Base-by-base conservation (phyloP, 2,797 vertebrate species). In the Erithacus rubecula region DNA sequence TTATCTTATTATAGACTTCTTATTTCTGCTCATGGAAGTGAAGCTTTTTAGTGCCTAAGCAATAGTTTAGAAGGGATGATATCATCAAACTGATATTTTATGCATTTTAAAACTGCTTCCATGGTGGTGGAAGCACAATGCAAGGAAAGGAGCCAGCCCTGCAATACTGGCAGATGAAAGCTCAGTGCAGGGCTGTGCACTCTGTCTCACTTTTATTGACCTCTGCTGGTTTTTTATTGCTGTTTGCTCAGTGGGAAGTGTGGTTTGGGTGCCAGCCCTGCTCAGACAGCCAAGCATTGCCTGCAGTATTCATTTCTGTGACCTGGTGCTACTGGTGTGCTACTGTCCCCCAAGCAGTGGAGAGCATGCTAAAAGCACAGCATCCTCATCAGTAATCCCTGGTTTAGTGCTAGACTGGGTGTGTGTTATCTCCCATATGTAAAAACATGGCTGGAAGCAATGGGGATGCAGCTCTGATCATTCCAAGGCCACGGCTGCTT, bases 181-280 rank as follows among this genome's bases (percentile, higher is more conserved):
- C 46, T 88, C 60, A 55, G 46, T 7, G 3, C 32, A 55, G 59
- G 59, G 32, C 36, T 58, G 5, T 22, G 37, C 24, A 12, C 14
- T 60, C 39, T 30, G 34, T 59, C 63, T 95, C 41, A 39, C 37
- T 87, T 82, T 39, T 64, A 43, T 43, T 77, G 83, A 12, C 13
- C 34, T 55, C 32, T 92, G 46, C 55, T 76, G 30, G 3, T 27
- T 62, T 85, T 93, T 90, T 77, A 70, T 60, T 87, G 78, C 68
- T 83, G 34, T 89, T 82, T 89, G 43, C 78, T 77, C 71, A 70
- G 52, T 0, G 0, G 34, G 44, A 90, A 76, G 23, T 1, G 0
- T 82, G 56, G 41, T 85, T 89, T 87, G 60, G 41, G 63, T 89
- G 76, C 70, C 87, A 85, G 49, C 78, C 80, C 46, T 80, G 60